Percentiles rank a stretch among this genome's conserved stretches.
Evolutionary conservation across 2,113 vertebrate genomes (phyloP).

Genomic region (Cervus canadensis): DNA sequence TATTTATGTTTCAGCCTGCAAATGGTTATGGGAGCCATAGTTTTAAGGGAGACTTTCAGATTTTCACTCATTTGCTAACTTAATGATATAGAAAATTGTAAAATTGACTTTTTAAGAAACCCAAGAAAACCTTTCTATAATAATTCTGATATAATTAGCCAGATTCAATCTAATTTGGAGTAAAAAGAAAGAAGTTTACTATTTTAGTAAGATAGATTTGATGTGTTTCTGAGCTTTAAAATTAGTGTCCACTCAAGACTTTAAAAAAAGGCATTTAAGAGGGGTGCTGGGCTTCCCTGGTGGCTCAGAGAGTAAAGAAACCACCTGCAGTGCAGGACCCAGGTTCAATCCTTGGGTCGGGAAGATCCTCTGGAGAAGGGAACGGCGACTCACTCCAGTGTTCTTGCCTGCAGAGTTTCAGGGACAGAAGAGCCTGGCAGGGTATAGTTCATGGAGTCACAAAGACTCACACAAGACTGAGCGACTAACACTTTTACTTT

Average conservation of each 20-base stretch:
- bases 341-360: not conserved
- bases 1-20: not conserved
- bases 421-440: not conserved
- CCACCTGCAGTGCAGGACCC: not conserved
- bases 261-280: not conserved
- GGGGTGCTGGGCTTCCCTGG: not conserved
- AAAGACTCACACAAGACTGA: not conserved
- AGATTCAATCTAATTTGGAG: not conserved
- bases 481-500: not conserved
- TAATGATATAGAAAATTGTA: not conserved
- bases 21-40: not conserved
- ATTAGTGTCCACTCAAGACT: not conserved
- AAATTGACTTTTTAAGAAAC: not conserved
- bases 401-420: not conserved
- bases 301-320: not conserved
- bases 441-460: not conserved
- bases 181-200: not conserved
- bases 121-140: not conserved
- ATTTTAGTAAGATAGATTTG: not conserved
- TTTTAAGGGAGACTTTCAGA: not conserved
- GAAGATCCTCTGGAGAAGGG: not conserved
- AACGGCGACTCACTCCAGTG: not conserved
- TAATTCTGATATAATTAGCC: not conserved
- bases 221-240: not conserved
- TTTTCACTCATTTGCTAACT: not conserved